Conservation (phyloP, 2,888 invertebrate species). For the Mongoloraphidia duomilia region DNA sequence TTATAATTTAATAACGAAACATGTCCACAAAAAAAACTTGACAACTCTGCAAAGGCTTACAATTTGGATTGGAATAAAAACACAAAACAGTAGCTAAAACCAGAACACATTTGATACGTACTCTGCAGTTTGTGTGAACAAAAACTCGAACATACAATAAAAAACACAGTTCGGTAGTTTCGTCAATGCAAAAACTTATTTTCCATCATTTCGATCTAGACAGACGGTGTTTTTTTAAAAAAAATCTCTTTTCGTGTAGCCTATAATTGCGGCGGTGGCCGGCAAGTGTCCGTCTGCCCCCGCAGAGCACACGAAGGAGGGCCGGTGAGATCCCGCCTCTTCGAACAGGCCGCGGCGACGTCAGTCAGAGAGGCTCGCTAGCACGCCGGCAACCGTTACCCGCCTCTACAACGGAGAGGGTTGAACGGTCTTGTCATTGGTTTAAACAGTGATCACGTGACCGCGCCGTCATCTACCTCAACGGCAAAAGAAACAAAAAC, state of each 20-base stretch:
- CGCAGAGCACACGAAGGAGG: conserved; percentile 2
- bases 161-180: background rate
- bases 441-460: conserved; percentile 27
- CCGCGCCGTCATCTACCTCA: conserved; percentile 21
- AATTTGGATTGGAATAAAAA: too few relatives aligned
- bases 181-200: background rate
- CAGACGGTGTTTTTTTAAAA: background rate
- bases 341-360: conserved; percentile 20
- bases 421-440: conserved; percentile 30
- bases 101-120: too few relatives aligned
- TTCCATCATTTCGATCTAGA: background rate
- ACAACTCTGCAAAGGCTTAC: too few relatives aligned
- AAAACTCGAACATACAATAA: background rate
- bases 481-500: conserved; percentile 34
- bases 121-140: too few relatives aligned
- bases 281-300: background rate
- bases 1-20: too few relatives aligned
- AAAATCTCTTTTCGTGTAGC: conserved; percentile 5
- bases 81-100: too few relatives aligned
- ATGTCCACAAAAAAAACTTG: too few relatives aligned
- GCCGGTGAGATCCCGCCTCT: conserved; percentile 4
- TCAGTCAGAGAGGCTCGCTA: conserved; percentile 26
- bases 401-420: conserved; percentile 31
- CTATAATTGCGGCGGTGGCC: conserved; percentile 5
- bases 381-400: conserved; percentile 27